Evolutionary conservation across 2,113 vertebrate species (phyloP), one percentile per base, ranked within the genome.

Genomic region (Pluvianellus socialis): DNA sequence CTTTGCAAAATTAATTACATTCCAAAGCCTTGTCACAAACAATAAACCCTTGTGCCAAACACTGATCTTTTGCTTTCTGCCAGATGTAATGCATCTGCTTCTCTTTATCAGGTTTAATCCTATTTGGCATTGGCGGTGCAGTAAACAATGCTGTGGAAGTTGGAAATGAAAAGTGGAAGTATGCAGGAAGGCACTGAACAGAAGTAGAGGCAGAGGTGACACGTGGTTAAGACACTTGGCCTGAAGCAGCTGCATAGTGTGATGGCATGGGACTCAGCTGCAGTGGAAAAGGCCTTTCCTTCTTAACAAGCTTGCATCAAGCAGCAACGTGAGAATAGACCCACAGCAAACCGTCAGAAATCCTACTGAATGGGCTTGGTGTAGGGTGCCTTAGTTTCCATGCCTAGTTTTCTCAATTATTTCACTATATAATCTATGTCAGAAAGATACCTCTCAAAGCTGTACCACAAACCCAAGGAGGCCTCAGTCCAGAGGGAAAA

Each of bases 1-100:
- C 58, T 85, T 96, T 97, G 85, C 85, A 97, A 97, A 97, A 95
- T 97, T 97, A 97, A 98, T 98, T 98, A 93, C 90, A 96, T 96
- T 86, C 90, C 92, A 94, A 76, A 96, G 90, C 73, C 87, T 97
- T 95, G 68, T 94, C 86, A 93, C 92, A 97, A 98, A 97, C 97
- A 98, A 95, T 95, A 96, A 94, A 89, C 88, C 75, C 72, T 80
- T 82, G 92, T 94, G 95, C 88, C 94, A 97, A 97, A 94, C 0
- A 52, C 85, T 94, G 92, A 88, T 95, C 89, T 95, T 97, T 96
- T 92, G 79, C 94, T 88, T 83, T 94, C 76, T 94, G 59, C 91
- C 96, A 97, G 94, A 94, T 97, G 71, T 85, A 91, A 87, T 94
- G 81, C 94, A 94, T 96, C 97, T 97, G 94, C 70, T 94, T 97